A percentile compares a stretch with the other conserved stretches of the same genome.
These are phyloP conservation scores for Psittacus erithacus DNA, from an alignment of 2,113 vertebrate genomes.

Conservation along the genomic window DNA sequence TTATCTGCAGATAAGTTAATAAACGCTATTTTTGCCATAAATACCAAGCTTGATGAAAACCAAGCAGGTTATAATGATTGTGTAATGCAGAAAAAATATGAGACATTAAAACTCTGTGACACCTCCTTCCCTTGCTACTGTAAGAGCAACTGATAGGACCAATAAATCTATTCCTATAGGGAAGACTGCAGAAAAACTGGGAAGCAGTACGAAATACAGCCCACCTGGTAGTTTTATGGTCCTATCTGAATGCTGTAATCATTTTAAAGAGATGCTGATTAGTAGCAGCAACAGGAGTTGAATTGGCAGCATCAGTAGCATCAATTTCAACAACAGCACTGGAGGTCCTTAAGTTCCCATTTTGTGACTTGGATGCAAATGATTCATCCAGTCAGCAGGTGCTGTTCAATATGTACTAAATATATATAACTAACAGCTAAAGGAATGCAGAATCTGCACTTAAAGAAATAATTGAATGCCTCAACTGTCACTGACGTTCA, in stretches of 20 bases:
- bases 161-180: slow-evolving; percentile 67
- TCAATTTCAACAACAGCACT: slow-evolving; percentile 27
- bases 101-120: slow-evolving; percentile 50
- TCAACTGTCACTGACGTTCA: not conserved
- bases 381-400: slow-evolving; percentile 43
- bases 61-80: slow-evolving; percentile 6
- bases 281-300: slow-evolving; percentile 41
- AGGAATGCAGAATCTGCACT: slow-evolving; percentile 11
- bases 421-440: not conserved
- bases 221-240: slow-evolving; percentile 43
- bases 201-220: slow-evolving; percentile 32
- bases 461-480: not conserved
- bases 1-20: slow-evolving; percentile 23
- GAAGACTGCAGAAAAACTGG: slow-evolving; percentile 54
- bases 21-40: slow-evolving; percentile 38
- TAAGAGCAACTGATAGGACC: slow-evolving; percentile 66
- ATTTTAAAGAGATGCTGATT: slow-evolving; percentile 51
- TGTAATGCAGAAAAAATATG: slow-evolving; percentile 65
- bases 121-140: slow-evolving; percentile 57
- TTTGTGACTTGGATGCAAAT: slow-evolving; percentile 36
- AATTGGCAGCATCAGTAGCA: slow-evolving; percentile 44
- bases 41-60: slow-evolving; percentile 22
- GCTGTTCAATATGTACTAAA: slow-evolving; percentile 10
- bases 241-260: slow-evolving; percentile 26
- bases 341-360: slow-evolving; percentile 41